Conservation (phyloP, 2,888 invertebrate genomes). For the Brachynemurus nebulosus region DNA sequence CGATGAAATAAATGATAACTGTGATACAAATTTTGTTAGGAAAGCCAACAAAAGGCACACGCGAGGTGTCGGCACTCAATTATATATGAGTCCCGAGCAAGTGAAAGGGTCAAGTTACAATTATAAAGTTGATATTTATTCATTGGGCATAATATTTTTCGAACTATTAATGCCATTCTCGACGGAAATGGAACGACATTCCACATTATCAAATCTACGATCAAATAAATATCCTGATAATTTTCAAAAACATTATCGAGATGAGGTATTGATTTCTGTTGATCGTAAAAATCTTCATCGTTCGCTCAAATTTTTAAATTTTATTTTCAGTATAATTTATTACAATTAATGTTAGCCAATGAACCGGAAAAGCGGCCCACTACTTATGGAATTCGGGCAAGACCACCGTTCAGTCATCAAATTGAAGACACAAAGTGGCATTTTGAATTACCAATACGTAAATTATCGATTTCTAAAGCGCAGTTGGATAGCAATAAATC, state of each 20-base stretch:
- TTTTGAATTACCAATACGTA: slow-evolving; percentile 3
- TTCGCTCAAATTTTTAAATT: slow-evolving; percentile 16
- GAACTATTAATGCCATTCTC: slow-evolving; percentile 81
- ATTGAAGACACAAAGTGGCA: not conserved
- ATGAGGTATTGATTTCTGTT: slow-evolving; percentile 46
- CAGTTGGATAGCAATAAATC: too few species aligned
- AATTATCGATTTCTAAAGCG: too few species aligned
- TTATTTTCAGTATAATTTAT: slow-evolving; percentile 46
- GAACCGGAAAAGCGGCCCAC: slow-evolving; percentile 61
- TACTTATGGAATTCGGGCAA: slow-evolving; percentile 49
- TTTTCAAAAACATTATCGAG: slow-evolving; percentile 47
- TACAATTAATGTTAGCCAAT: slow-evolving; percentile 63
- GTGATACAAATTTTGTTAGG: slow-evolving; percentile 27
- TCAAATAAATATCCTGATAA: slow-evolving; percentile 51
- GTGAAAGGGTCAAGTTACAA: slow-evolving; percentile 58
- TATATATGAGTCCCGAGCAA: slow-evolving; percentile 99
- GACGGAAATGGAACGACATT: slow-evolving; percentile 81
- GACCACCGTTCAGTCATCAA: not conserved
- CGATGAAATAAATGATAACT: slow-evolving; percentile 30
- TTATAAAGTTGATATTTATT: slow-evolving; percentile 91
- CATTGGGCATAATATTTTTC: slow-evolving; percentile 84
- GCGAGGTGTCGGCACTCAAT: slow-evolving; percentile 62
- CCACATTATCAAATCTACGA: slow-evolving; percentile 49
- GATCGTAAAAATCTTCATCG: not conserved
- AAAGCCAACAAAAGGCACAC: slow-evolving; percentile 35